Evolutionary conservation across 2,888 invertebrate genomes (phyloP).

Genomic region (Julus scanicus): DNA sequence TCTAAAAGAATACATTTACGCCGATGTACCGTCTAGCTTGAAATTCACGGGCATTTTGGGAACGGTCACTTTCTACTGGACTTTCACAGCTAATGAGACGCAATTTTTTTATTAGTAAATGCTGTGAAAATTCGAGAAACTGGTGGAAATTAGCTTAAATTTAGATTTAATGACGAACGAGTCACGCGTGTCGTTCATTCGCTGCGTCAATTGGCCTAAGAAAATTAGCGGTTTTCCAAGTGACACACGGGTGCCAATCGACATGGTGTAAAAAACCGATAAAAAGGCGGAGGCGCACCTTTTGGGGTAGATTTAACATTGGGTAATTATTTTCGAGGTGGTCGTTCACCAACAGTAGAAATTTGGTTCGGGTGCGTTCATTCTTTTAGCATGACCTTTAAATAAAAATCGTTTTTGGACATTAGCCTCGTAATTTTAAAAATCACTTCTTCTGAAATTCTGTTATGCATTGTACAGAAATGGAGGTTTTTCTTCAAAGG

Average conservation of each 20-base stretch:
- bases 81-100: neutral
- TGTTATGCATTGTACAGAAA: no score
- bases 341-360: neutral
- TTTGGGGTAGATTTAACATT: neutral
- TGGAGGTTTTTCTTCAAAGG: no score
- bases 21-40: neutral
- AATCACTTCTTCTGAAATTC: no score
- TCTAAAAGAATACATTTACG: neutral
- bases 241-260: conserved; percentile 13
- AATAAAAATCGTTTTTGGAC: no score
- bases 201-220: neutral
- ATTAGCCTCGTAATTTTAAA: no score
- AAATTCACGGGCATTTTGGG: neutral
- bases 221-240: conserved; percentile 3
- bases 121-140: neutral
- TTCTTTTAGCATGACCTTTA: neutral
- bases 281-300: conserved; percentile 32
- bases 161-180: conserved; percentile 20
- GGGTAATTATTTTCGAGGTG: neutral
- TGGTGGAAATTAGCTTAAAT: conserved; percentile 19
- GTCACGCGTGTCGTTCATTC: neutral
- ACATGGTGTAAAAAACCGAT: neutral
- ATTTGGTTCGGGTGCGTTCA: neutral
- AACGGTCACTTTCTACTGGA: neutral
- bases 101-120: neutral